These are phyloP conservation scores for Pantelozetes paolii DNA, from an alignment of 2,888 invertebrate species.

Conservation along the genomic window DNA sequence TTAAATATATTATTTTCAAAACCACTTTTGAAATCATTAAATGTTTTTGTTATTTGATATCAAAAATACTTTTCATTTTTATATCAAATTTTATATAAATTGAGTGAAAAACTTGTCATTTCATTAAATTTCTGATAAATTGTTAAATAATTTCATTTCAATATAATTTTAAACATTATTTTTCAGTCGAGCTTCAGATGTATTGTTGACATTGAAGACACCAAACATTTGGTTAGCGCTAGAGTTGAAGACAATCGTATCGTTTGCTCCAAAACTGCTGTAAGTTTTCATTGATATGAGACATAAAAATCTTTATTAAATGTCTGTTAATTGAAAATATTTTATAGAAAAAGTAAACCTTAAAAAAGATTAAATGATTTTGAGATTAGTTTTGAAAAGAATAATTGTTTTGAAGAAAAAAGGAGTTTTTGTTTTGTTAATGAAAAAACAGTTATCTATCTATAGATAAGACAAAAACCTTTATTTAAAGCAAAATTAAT, in stretches of 20 bases:
- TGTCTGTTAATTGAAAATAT: neutral
- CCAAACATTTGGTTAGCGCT: conserved; percentile 81
- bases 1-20: neutral
- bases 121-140: neutral
- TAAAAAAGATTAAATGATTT: no score
- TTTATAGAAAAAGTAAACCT: no score
- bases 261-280: conserved; percentile 81
- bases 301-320: neutral
- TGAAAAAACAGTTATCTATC: neutral
- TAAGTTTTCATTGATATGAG: conserved; percentile 51
- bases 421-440: neutral
- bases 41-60: neutral
- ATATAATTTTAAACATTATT: no score
- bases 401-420: no score
- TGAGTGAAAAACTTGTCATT: neutral
- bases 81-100: no score
- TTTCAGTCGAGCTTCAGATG: conserved; percentile 74
- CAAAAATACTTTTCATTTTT: neutral
- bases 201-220: conserved; percentile 81
- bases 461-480: no score
- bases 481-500: no score
- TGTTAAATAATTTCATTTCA: no score
- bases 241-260: conserved; percentile 70
- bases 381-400: no score
- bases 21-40: conserved; percentile 16